Evolutionary conservation across 2,888 invertebrate species (phyloP).

Genomic region (Bembecia ichneumoniformis): DNA sequence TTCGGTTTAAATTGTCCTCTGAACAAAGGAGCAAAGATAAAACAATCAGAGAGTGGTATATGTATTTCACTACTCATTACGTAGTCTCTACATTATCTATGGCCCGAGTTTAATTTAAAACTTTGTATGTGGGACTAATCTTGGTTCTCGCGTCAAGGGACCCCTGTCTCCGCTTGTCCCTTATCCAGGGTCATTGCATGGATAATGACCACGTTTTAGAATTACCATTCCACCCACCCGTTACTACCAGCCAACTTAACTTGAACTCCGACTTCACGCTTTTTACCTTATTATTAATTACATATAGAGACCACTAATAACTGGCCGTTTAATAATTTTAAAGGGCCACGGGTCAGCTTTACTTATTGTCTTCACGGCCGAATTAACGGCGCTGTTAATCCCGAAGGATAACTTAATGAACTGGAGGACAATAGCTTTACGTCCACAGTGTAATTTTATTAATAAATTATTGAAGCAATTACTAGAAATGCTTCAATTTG

Average conservation of each 20-base stretch:
- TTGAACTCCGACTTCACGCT: background rate
- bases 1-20: too few species aligned
- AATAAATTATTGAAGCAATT: slow-evolving; percentile 10
- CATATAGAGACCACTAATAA: slow-evolving; percentile 7
- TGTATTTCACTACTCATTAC: slow-evolving; percentile 17
- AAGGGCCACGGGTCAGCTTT: slow-evolving; percentile 30
- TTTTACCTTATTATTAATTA: background rate
- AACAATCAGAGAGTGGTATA: slow-evolving; percentile 21
- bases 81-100: slow-evolving; percentile 7
- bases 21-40: slow-evolving; percentile 19
- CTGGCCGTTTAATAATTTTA: slow-evolving; percentile 23
- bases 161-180: slow-evolving; percentile 25
- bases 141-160: slow-evolving; percentile 33
- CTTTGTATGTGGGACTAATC: slow-evolving; percentile 48
- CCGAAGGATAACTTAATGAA: slow-evolving; percentile 20
- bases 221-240: slow-evolving; percentile 38
- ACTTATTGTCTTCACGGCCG: slow-evolving; percentile 28
- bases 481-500: background rate
- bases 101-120: slow-evolving; percentile 42
- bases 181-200: slow-evolving; percentile 30
- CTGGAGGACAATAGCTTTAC: slow-evolving; percentile 23
- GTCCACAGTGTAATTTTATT: slow-evolving; percentile 17
- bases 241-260: slow-evolving; percentile 4
- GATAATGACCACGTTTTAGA: slow-evolving; percentile 41
- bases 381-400: slow-evolving; percentile 29